phyloP scores from a whole-genome alignment of 2,113 vertebrate species.

The Scopus umbretta region DNA sequence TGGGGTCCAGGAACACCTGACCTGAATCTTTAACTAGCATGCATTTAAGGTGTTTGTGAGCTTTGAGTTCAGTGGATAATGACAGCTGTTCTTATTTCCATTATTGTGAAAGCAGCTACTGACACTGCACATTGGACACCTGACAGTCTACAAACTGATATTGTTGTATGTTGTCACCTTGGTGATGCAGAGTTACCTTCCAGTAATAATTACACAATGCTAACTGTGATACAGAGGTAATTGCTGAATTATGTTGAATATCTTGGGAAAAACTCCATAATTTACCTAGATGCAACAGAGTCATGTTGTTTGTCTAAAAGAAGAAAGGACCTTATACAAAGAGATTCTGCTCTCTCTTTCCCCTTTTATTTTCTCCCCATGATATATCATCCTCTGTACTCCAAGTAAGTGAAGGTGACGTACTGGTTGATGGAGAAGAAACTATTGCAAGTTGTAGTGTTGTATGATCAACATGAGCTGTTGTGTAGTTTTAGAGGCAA shows the following conservation, averaged over 20 bases:
- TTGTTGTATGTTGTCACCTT: neutral
- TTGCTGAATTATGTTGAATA: neutral
- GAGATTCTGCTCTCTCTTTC: neutral
- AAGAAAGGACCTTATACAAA: neutral
- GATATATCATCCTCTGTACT: neutral
- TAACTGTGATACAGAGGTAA: neutral
- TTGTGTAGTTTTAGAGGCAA: neutral
- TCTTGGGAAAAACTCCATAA: neutral
- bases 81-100: neutral
- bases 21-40: neutral
- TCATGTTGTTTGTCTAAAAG: neutral
- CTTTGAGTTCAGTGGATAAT: neutral
- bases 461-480: neutral
- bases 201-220: neutral
- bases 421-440: neutral
- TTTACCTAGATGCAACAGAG: neutral
- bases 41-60: neutral
- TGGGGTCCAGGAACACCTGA: neutral
- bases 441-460: neutral
- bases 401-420: neutral
- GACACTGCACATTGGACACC: neutral
- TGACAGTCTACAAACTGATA: neutral
- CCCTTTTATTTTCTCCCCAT: rapidly evolving
- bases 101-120: neutral
- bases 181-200: neutral